phyloP scores from a whole-genome alignment of 2,797 vertebrate genomes.

The Spea hammondii region DNA sequence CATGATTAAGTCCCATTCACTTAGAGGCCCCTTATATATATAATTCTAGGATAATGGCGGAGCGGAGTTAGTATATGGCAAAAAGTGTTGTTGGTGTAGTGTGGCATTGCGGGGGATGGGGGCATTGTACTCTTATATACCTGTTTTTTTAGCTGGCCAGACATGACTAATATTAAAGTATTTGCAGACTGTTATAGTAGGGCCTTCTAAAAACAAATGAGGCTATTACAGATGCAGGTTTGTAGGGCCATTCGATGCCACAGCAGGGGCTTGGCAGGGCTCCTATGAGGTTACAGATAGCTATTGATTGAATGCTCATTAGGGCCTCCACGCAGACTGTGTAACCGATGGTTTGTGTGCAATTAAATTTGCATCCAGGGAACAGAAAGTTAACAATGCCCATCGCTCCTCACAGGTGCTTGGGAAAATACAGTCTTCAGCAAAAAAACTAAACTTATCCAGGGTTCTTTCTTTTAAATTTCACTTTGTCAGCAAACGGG shows the following conservation, averaged over 20 bases:
- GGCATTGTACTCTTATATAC: conserved; percentile 1
- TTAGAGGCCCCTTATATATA: too few species aligned
- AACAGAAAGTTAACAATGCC: conserved; percentile 32
- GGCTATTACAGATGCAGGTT: conserved; percentile 23
- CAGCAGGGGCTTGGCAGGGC: conserved; percentile 14
- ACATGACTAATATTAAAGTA: neutral
- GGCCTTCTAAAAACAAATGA: conserved; percentile 11
- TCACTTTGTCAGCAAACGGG: conserved; percentile 38
- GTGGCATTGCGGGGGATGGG: neutral
- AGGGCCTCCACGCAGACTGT: conserved; percentile 6
- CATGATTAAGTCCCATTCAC: too few species aligned
- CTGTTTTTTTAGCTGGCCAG: conserved; percentile 8
- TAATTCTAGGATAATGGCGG: too few species aligned
- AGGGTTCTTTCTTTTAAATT: conserved; percentile 17
- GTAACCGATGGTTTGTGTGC: conserved; percentile 22
- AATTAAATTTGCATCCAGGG: conserved; percentile 37
- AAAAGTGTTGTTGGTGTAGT: too few species aligned
- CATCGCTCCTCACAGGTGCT: conserved; percentile 41
- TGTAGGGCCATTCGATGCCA: neutral
- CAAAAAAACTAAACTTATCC: conserved; percentile 35
- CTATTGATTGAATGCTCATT: conserved; percentile 42
- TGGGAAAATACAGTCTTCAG: conserved; percentile 27
- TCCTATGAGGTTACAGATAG: conserved; percentile 12
- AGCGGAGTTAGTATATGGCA: too few species aligned
- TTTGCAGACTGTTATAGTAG: conserved; percentile 4